Evolutionary conservation across 1,140 invertebrate genomes (phyloP), one percentile per base, ranked within the genome.

Genomic region (Neotoxoptera formosana): DNA sequence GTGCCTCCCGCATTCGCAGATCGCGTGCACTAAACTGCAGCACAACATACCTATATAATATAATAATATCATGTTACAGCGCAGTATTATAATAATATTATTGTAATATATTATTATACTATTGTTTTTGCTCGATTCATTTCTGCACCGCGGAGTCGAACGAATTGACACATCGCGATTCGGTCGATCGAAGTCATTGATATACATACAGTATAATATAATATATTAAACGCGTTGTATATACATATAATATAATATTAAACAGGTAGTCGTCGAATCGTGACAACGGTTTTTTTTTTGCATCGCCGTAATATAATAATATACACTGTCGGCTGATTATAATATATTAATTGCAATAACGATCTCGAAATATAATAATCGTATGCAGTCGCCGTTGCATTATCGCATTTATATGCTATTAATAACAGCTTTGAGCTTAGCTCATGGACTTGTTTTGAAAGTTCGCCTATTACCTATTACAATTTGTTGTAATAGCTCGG

Each of bases 101-200:
- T 3, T 41, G 41, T 41, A 51, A 53, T 76, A 76, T 7, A 30
- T 11, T 4, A n/a, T n/a, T n/a, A n/a, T 30, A 67, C 30, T 67
- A 67, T 67, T 11, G 14, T 67, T 76, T 76, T 76, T 30, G 14
- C 60, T 76, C 30, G 60, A n/a, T 76, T 76, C 14, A 67, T 67
- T 67, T n/a, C 60, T 67, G 60, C 60, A 67, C 14, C 30, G 14
- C 30, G 60, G n/a, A 76, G 60, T 76, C 60, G 60, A 76, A 76
- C 60, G 60, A 76, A 76, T 76, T 76, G 60, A 76, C 60, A n/a
- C 60, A 76, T 76, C n/a, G 60, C 60, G 60, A 76, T 76, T 76
- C n/a, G 60, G 60, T 76, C 60, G 60, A 76, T 76, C 60, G 60
- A 76, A n/a, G 30, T 76, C 60, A 76, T 20, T 76, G n/a, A 76